Base-by-base conservation (phyloP, 1,140 invertebrate species). In the Bombus terrestris region DNA sequence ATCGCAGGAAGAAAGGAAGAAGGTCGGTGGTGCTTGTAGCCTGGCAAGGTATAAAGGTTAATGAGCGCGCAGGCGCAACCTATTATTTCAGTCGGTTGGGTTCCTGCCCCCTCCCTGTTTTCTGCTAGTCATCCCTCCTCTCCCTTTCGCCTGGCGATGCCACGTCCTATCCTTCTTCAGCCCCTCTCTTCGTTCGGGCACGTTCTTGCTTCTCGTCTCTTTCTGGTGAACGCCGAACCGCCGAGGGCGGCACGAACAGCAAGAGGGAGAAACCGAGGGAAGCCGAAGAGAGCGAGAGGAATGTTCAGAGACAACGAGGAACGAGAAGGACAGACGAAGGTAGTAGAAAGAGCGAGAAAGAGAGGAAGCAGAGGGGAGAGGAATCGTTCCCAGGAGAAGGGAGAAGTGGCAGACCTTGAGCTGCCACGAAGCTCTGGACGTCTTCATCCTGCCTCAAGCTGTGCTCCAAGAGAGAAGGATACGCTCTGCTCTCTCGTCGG, bases 341-440 rank as follows among this genome's bases (percentile, higher is more conserved):
- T 62, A n/a, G 10, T 10, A 62, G 28, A 3, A 62, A 62, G 59
- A 35, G 39, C 18, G 28, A 53, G 62, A 35, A 64, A 69, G 57
- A 73, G 47, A 41, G 6, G 39, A 72, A 35, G 15, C 43, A 43
- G 62, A 79, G 8, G 41, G 64, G 28, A 69, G 22, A 62, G 57
- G 77, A 73, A 59, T 81, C 80, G 81, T 79, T 91, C 80, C 64
- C 62, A 88, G 83, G 89, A 90, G 91, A 91, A 92, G 93, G 93
- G 94, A 92, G 88, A 95, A 95, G 94, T 93, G 93, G 95, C 92
- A 95, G 95, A 95, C 94, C 95, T 95, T 95, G 95, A 95, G 95
- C 94, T 95, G 94, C 95, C 95, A 95, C 90, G 87, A 92, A 92
- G 91, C 91, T 91, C 92, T 93, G 93, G 93, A 95, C 94, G 93